phyloP scores from a whole-genome alignment of 2,888 invertebrate genomes.

The Oscheius sp. region DNA sequence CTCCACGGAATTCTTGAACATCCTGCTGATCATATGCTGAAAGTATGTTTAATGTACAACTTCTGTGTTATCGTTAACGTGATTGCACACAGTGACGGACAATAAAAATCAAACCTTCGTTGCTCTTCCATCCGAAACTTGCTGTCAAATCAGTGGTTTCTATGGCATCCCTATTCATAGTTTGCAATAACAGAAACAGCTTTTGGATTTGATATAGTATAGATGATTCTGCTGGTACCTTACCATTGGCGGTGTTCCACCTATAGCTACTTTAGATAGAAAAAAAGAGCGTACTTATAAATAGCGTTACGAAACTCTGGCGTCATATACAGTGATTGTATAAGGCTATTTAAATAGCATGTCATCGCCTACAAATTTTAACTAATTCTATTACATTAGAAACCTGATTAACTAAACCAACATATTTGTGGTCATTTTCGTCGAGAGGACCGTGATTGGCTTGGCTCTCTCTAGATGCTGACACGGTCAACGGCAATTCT shows the following conservation, averaged over 20 bases:
- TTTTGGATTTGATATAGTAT: slow-evolving; percentile 89
- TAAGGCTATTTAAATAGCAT: slow-evolving; percentile 87
- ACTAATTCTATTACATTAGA: background rate
- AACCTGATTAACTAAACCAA: slow-evolving; percentile 70
- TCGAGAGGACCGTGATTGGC: slow-evolving; percentile 47
- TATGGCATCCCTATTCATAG: slow-evolving; percentile 83
- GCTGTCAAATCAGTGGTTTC: slow-evolving; percentile 88
- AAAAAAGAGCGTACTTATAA: slow-evolving; percentile 77
- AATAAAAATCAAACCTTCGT: slow-evolving; percentile 77
- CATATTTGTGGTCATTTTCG: slow-evolving; percentile 69
- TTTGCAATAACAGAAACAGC: slow-evolving; percentile 86
- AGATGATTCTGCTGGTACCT: slow-evolving; percentile 78
- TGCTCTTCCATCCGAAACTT: slow-evolving; percentile 90
- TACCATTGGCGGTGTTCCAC: slow-evolving; percentile 40
- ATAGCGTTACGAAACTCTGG: slow-evolving; percentile 90
- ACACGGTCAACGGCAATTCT: background rate
- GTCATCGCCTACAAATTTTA: slow-evolving; percentile 83
- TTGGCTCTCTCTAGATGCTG: background rate
- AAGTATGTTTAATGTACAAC: too few relatives aligned
- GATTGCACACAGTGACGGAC: too few relatives aligned
- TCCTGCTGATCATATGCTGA: slow-evolving; percentile 90
- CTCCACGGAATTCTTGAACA: slow-evolving; percentile 88
- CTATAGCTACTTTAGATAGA: too few relatives aligned
- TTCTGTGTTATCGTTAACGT: too few relatives aligned
- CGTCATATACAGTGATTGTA: slow-evolving; percentile 90